Evolutionary conservation across 92 coral and sea anemone species (phyloP).

Genomic region (Umimayanthus kanabou): DNA sequence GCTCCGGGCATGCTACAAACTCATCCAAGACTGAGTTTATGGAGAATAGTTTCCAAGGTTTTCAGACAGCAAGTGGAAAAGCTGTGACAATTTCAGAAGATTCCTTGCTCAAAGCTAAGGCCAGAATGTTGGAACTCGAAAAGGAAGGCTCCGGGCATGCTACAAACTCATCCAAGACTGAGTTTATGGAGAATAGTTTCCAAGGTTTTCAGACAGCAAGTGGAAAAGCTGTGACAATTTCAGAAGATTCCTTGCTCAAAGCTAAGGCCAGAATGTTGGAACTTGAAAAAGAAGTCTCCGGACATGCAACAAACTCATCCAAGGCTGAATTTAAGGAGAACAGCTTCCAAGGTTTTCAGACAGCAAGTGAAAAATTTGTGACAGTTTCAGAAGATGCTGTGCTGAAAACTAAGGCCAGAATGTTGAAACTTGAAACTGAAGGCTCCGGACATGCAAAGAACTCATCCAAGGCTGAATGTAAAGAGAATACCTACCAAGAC

Average conservation of each 20-base stretch:
- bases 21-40: not conserved
- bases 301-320: not conserved
- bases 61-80: constrained; percentile 33
- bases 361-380: constrained; percentile 66
- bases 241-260: constrained; percentile 49
- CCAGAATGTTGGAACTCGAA: not conserved
- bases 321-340: not conserved
- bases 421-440: not conserved
- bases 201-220: constrained; percentile 53
- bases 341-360: constrained; percentile 62
- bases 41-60: not conserved
- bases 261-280: constrained; percentile 37
- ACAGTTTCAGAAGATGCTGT: constrained; percentile 72
- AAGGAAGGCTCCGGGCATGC: not conserved
- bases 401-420: constrained; percentile 49
- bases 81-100: not conserved
- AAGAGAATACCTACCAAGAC: not conserved
- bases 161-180: not conserved
- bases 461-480: not conserved
- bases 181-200: not conserved
- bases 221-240: constrained; percentile 51
- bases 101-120: constrained; percentile 47
- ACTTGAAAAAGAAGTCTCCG: not conserved
- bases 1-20: not conserved
- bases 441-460: not conserved